Base-by-base conservation (phyloP, 2,113 vertebrate species). In the Fulmarus glacialis region DNA sequence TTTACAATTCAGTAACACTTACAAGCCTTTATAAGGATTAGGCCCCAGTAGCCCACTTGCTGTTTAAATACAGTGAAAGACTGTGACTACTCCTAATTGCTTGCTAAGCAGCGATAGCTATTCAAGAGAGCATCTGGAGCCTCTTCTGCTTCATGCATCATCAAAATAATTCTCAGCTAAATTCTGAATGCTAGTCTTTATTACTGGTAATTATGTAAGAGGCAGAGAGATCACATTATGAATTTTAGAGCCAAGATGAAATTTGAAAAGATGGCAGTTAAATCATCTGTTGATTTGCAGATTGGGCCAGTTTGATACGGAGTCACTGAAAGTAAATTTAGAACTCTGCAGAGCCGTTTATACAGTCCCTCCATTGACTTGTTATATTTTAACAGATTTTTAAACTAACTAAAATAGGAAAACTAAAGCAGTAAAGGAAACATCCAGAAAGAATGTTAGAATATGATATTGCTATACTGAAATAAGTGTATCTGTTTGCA, bases 61-160 rank as follows among this genome's bases (percentile, higher is more conserved):
- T 71, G 77, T 96, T 94, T 80, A 78, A 94, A 94, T 70, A 64
- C 77, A 80, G 89, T 42, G 60, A 66, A 80, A 90, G 82, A 8
- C 67, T 87, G 82, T 71, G 92, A 75, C 95, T 94, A 22, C 73
- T 87, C 72, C 86, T 90, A 90, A 92, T 92, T 96, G 86, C 95
- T 92, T 94, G 90, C 72, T 84, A 92, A 92, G 87, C 92, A 84
- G 70, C 2, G 9, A 66, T 15, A 84, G 92, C 78, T 87, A 71
- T 92, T 96, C 92, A 94, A 48, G 87, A 71, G 86, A 96, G 95
- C 95, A 96, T 94, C 95, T 96, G 92, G 90, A 96, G 93, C 95
- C 90, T 96, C 95, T 94, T 90, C 82, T 94, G 89, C 86, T 90
- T 75, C 42, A 29, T 87, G 78, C 95, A 96, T 90, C 95, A 94